These are phyloP conservation scores for Melanotus villosus DNA, from an alignment of 2,888 invertebrate genomes.

Conservation along the genomic window DNA sequence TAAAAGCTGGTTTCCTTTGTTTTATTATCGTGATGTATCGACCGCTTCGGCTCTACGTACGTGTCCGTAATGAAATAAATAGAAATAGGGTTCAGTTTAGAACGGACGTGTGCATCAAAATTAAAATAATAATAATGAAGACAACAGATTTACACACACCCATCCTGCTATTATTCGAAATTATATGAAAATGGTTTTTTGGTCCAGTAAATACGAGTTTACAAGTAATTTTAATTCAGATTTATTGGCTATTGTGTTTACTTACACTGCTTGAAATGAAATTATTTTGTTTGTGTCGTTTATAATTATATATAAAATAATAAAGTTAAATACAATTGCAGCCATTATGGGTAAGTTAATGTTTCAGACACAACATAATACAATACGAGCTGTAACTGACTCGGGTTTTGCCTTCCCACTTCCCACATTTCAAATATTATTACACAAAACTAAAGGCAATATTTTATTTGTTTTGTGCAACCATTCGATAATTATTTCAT, in stretches of 20 bases:
- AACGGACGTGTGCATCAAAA: constrained; percentile 43
- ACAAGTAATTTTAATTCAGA: constrained; percentile 57
- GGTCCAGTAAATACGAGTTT: constrained; percentile 61
- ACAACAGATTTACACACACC: constrained; percentile 53
- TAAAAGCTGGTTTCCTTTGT: constrained; percentile 32
- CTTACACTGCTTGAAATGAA: constrained; percentile 61
- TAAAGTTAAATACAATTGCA: constrained; percentile 35
- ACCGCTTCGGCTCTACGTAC: constrained; percentile 14
- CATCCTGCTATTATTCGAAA: constrained; percentile 60
- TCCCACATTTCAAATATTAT: constrained; percentile 29
- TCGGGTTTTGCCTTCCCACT: constrained; percentile 27
- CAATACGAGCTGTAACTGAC: constrained; percentile 20
- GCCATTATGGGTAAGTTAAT: constrained; percentile 32
- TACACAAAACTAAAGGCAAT: constrained; percentile 17
- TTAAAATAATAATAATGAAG: constrained; percentile 46
- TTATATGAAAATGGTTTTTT: constrained; percentile 62
- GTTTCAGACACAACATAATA: constrained; percentile 31
- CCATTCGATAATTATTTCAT: constrained; percentile 15
- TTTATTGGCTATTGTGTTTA: constrained; percentile 65
- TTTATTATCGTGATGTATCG: constrained; percentile 17
- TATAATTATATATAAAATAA: constrained; percentile 40
- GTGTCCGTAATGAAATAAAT: constrained; percentile 24
- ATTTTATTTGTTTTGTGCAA: constrained; percentile 15
- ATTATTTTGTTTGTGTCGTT: constrained; percentile 41
- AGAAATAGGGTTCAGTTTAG: constrained; percentile 18